Conservation (phyloP, 2,888 invertebrate species). For the Rhorus exstirpatorius region DNA sequence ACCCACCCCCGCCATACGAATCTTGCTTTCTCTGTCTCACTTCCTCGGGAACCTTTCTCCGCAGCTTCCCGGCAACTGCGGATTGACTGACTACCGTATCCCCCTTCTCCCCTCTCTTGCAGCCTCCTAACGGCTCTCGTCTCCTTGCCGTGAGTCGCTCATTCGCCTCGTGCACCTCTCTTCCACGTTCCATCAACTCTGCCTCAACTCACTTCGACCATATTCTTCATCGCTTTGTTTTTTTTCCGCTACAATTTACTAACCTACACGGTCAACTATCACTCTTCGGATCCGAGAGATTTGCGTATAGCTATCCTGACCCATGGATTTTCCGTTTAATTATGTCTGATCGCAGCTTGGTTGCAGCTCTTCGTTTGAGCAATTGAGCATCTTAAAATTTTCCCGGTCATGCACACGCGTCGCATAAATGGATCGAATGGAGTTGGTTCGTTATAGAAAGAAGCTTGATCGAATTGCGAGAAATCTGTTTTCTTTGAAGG, state of each 20-base stretch:
- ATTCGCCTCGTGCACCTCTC: constrained; percentile 43
- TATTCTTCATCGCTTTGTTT: constrained; percentile 39
- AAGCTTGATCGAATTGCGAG: not conserved
- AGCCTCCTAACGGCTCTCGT: constrained; percentile 27
- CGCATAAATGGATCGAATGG: not conserved
- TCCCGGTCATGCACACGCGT: not conserved
- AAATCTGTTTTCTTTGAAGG: not conserved
- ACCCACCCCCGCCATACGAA: constrained; percentile 30
- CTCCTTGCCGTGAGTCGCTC: constrained; percentile 57
- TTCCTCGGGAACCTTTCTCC: constrained; percentile 57
- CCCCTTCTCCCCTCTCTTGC: constrained; percentile 4
- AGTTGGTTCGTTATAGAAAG: not conserved
- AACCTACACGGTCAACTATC: constrained; percentile 13
- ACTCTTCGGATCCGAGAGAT: constrained; percentile 8
- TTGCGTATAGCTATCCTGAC: not conserved
- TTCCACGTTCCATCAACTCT: constrained; percentile 38
- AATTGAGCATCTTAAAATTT: not conserved
- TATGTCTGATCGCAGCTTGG: not conserved
- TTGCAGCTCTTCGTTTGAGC: not conserved
- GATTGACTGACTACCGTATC: constrained; percentile 74
- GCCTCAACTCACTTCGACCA: constrained; percentile 45
- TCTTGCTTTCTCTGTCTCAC: constrained; percentile 51
- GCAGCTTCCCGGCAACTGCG: constrained; percentile 57
- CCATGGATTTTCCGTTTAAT: not conserved
- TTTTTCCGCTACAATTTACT: constrained; percentile 31